phyloP scores from a whole-genome alignment of 2,888 invertebrate genomes.

The Operophtera brumata region DNA sequence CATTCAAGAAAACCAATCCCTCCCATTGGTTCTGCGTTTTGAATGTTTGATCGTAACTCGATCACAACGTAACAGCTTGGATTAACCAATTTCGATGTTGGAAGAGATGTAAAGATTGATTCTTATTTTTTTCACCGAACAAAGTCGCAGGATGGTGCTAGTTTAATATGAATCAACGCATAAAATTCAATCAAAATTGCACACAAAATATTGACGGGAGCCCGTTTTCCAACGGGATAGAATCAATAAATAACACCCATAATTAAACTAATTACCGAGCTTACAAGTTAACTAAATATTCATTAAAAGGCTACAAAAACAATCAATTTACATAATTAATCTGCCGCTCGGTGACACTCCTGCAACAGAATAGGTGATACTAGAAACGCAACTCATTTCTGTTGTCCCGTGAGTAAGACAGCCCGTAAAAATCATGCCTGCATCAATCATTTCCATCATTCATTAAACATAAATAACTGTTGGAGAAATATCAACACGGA shows the following conservation, averaged over 20 bases:
- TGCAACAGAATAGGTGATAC: neutral
- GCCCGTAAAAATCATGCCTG: too few species aligned
- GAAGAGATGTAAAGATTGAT: too few species aligned
- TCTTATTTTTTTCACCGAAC: too few species aligned
- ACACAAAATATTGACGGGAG: neutral
- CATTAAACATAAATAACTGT: too few species aligned
- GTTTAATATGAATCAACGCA: neutral
- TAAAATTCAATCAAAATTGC: neutral
- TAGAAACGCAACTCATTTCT: constrained; percentile 8
- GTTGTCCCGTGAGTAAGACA: neutral
- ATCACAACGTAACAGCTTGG: too few species aligned
- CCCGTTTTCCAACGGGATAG: neutral
- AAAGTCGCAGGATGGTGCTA: too few species aligned
- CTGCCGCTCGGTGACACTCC: constrained; percentile 40
- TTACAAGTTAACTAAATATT: constrained; percentile 19
- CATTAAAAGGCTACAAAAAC: constrained; percentile 43
- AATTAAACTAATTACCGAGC: constrained; percentile 17
- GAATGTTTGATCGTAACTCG: too few species aligned
- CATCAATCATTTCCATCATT: too few species aligned
- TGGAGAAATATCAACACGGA: too few species aligned
- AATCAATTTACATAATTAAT: constrained; percentile 70
- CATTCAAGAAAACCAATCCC: too few species aligned
- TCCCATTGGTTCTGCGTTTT: too few species aligned
- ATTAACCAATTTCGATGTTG: too few species aligned
- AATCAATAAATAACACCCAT: constrained; percentile 6